Evolutionary conservation across 2,797 vertebrate genomes (phyloP), one percentile per base, ranked within the genome.

Genomic region (Graptemys geographica): DNA sequence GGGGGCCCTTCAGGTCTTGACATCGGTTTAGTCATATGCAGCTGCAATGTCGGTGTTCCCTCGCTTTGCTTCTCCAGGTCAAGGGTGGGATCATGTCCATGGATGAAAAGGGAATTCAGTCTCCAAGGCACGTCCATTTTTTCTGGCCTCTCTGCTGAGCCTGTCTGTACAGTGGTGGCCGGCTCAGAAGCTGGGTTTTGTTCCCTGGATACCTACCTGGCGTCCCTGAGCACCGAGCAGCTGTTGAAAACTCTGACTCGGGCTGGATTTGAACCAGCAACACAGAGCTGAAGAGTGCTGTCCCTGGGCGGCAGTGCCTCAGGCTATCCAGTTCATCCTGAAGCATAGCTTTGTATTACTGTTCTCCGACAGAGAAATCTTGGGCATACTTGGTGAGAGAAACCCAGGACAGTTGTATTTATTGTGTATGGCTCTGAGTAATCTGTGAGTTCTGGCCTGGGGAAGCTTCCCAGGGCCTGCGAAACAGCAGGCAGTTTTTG

Each of bases 161-260:
- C 25, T 6, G 0, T 1, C 4, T 0, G 49, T 12, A 53, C n/a
- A 18, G 8, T 5, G 33, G 62, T 0, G 1, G 84, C 28, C 62
- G 28, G 11, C 1, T 27, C 82, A 12, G 44, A 79, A 47, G 1
- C 19, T 0, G 8, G 27, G 76, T 37, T 2, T 7, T 23, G 15
- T 81, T n/a, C 23, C 0, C 13, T 49, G n/a, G 5, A 83, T 1
- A 33, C 53, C 37, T 79, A 79, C 33, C 72, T n/a, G 16, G 16
- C 3, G 2, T 62, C 31, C 59, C 9, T 8, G 31, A 21, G 31
- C 33, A 33, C 18, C 5, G 11, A 28, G 76, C 76, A 51, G 76
- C 44, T 53, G 51, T 53, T 53, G 49, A 79, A 21, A 79, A 21
- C 51, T 52, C 62, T 69, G 57, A 62, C n/a, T 18, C 10, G n/a